Evolutionary conservation across 2,797 vertebrate species (phyloP), one percentile per base, ranked within the genome.

Genomic region (Chiloscyllium punctatum): DNA sequence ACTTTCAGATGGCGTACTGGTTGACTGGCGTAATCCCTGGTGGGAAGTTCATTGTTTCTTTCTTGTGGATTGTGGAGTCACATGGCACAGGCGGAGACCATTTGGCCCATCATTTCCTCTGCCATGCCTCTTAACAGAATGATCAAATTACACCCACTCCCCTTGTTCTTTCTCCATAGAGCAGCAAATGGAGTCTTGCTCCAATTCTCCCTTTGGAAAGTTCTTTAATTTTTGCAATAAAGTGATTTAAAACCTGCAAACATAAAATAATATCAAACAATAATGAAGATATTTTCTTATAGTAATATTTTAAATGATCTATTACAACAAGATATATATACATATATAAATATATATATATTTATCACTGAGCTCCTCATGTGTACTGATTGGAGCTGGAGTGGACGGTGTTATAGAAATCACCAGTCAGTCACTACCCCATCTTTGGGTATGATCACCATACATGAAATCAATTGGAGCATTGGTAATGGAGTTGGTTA

Each of bases 381-480:
- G 13, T 16, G 71, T 37, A 30, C 16, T 48, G 21, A 69, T 42
- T 7, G 9, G 7, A 5, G 7, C 33, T 68, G 33, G 15, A 69
- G 27, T 0, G 1, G 16, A 66, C 13, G 5, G 51, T 37, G 57
- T 66, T n/a, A 57, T 30, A 53, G 86, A 37, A 4, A 4, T 16
- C n/a, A 11, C 30, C 94, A 95, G 71, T 95, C 71, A 95, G 37
- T 74, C 94, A 74, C 71, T 33, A 33, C 25, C 0, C 57, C 42
- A 95, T 95, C 94, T 95, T 77, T 53, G 71, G 94, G 71, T 95
- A 95, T 95, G 94, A 95, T 33, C 77, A 30, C 94, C 94, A 53
- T 95, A 95, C 69, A 95, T 95, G 94, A 77, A 95, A 95, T 74
- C 69, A 95, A 53, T 95, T 33, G 90, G 62, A 92, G 69, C 37